Evolutionary conservation across 2,797 vertebrate species (phyloP).

Genomic region (Thripadectes ignobilis): DNA sequence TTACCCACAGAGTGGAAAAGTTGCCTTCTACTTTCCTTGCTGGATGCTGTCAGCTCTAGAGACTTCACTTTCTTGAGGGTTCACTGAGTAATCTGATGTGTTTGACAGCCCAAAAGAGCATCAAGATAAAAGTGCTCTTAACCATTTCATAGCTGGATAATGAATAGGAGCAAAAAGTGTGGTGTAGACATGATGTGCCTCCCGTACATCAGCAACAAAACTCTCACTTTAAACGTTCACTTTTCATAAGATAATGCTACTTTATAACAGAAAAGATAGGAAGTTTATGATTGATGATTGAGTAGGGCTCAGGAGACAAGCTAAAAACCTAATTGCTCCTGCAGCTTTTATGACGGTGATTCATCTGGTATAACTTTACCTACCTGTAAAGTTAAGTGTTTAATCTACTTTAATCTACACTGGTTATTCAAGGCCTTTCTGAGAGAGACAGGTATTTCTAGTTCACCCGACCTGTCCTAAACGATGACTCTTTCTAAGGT

Average conservation of each 20-base stretch:
- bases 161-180: not conserved
- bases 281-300: not conserved
- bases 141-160: not conserved
- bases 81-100: not conserved
- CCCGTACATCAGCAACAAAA: not conserved
- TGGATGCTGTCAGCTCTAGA: not conserved
- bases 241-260: not conserved
- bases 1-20: not conserved
- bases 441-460: not conserved
- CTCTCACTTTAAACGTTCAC: not conserved
- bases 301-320: not conserved
- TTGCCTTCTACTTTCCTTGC: not conserved
- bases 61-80: not conserved
- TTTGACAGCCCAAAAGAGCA: not conserved
- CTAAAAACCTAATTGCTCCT: conserved; percentile 35
- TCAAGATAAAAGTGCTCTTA: not conserved
- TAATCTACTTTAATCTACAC: not conserved
- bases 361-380: not conserved
- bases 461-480: not conserved
- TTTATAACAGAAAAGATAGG: not conserved
- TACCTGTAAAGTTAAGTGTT: conserved; percentile 7
- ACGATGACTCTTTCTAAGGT: not conserved
- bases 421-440: not conserved
- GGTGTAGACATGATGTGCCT: not conserved
- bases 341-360: not conserved